A percentile compares a stretch with the other conserved stretches of the same genome.
These are phyloP conservation scores for Oenanthe melanoleuca DNA, from an alignment of 2,113 vertebrate species.

Conservation along the genomic window DNA sequence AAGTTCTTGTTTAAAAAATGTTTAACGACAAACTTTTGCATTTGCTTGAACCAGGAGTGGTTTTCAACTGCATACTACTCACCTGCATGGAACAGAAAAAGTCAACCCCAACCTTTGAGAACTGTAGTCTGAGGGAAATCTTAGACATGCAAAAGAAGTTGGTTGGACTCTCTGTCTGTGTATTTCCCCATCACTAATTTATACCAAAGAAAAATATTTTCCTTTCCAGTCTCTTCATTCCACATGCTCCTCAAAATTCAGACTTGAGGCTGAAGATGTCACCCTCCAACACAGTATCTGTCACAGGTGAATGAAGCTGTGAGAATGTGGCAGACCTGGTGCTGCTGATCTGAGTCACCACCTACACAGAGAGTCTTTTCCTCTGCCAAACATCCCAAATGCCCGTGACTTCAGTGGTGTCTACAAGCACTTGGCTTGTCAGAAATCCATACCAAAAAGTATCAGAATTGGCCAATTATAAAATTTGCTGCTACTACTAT, in stretches of 20 bases:
- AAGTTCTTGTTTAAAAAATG: background rate
- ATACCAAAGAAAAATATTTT: background rate
- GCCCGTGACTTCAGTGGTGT: background rate
- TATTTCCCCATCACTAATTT: background rate
- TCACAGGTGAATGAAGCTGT: background rate
- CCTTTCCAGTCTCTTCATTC: background rate
- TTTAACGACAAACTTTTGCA: background rate
- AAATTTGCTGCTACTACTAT: background rate
- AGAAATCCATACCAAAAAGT: background rate
- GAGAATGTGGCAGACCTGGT: accelerated
- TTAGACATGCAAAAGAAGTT: background rate
- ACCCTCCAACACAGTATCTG: background rate
- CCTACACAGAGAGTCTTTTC: accelerated
- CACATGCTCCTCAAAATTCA: background rate
- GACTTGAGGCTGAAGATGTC: background rate
- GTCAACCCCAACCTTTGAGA: background rate
- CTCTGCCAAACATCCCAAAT: background rate
- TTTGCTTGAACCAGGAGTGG: background rate
- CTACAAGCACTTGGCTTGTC: background rate
- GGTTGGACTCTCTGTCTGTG: background rate
- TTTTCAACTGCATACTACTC: background rate
- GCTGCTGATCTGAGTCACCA: background rate
- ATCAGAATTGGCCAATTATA: background rate
- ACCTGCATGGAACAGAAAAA: background rate
- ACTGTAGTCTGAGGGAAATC: background rate